A percentile compares a stretch with the other conserved stretches of the same genome.
These are phyloP conservation scores for Gracilinanus agilis DNA, from an alignment of 2,113 vertebrate species.

Conservation along the genomic window DNA sequence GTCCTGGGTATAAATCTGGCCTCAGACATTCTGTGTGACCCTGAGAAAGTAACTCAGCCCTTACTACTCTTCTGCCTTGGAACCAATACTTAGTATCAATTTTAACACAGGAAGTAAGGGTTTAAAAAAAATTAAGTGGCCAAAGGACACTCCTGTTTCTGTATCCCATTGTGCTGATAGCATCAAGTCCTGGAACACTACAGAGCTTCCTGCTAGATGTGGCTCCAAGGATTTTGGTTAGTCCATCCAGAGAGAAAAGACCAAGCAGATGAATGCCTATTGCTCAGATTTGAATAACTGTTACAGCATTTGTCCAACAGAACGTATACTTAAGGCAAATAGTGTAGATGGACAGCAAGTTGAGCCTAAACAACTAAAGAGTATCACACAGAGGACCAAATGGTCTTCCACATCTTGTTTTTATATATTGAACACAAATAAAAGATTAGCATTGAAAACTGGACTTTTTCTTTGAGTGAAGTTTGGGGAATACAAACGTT, in stretches of 20 bases:
- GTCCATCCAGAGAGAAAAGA: background rate
- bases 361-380: background rate
- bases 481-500: background rate
- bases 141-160: background rate
- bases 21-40: too few species aligned
- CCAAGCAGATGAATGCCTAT: background rate
- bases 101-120: too few species aligned
- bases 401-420: background rate
- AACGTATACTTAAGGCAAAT: background rate
- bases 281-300: background rate
- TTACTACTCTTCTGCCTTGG: too few species aligned
- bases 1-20: too few species aligned
- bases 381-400: background rate
- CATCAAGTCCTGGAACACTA: background rate
- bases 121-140: background rate
- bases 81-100: too few species aligned
- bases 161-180: background rate
- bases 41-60: too few species aligned
- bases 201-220: background rate
- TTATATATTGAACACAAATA: background rate
- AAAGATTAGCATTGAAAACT: background rate
- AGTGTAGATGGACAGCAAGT: background rate
- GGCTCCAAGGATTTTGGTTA: background rate
- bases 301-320: background rate
- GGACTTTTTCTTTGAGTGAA: background rate